These are phyloP conservation scores for Varanus komodoensis DNA, from an alignment of 2,113 vertebrate genomes.

Conservation along the genomic window DNA sequence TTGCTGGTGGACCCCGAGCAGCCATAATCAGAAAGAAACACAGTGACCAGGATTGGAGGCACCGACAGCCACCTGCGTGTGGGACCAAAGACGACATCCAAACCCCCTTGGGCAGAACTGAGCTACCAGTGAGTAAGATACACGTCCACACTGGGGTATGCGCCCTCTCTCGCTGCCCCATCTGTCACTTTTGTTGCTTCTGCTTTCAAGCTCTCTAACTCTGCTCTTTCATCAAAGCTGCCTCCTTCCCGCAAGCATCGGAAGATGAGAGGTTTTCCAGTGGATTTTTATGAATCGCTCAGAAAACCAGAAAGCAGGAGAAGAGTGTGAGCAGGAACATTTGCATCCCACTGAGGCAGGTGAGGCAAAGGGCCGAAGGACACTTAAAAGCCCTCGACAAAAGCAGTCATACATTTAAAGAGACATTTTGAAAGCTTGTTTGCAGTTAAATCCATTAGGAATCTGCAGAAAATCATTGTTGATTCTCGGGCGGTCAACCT, in stretches of 20 bases:
- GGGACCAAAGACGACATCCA: neutral
- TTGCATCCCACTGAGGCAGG: neutral
- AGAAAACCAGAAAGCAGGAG: conserved; percentile 37
- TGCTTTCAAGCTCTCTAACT: conserved; percentile 11
- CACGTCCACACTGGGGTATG: neutral
- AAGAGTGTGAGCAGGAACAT: conserved; percentile 29
- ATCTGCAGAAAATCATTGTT: conserved; percentile 30
- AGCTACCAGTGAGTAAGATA: neutral
- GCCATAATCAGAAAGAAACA: neutral
- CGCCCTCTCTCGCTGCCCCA: conserved; percentile 11
- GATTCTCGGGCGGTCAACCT: neutral
- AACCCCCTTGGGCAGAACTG: neutral
- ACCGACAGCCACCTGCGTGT: neutral
- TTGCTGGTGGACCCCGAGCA: neutral
- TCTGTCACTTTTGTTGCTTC: neutral
- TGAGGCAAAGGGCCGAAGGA: conserved; percentile 54
- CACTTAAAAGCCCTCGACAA: conserved; percentile 35
- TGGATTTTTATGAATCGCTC: conserved; percentile 67
- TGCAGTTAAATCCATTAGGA: conserved; percentile 61
- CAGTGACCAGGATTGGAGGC: neutral
- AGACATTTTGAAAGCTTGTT: neutral
- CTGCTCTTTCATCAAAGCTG: conserved; percentile 32
- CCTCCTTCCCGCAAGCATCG: conserved; percentile 49
- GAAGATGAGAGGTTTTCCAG: conserved; percentile 61
- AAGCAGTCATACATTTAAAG: conserved; percentile 24